Evolutionary conservation across 2,797 vertebrate species (phyloP).

Genomic region (Otolemur crassicaudatus): DNA sequence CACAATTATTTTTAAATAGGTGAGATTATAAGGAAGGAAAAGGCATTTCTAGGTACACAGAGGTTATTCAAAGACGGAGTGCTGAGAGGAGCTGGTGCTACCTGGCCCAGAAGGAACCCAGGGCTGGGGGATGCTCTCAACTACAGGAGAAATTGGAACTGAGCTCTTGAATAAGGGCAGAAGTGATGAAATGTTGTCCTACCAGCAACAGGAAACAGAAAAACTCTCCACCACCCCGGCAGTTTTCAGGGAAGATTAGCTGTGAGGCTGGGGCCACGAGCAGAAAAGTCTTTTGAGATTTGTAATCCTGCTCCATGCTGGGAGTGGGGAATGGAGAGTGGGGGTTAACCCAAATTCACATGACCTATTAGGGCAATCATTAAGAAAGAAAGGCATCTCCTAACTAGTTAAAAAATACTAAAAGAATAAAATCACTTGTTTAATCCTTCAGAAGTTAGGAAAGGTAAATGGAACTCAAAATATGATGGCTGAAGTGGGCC

Average conservation of each 20-base stretch:
- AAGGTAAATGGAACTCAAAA: background rate
- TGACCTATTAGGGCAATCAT: background rate
- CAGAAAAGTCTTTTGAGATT: background rate
- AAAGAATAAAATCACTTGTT: background rate
- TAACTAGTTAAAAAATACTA: background rate
- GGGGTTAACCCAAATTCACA: background rate
- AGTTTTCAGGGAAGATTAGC: background rate
- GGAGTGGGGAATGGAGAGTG: background rate
- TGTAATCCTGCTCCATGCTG: background rate
- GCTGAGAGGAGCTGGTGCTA: background rate
- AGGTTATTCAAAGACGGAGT: background rate
- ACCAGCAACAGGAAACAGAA: background rate
- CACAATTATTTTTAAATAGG: background rate
- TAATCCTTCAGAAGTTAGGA: background rate
- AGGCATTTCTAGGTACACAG: background rate
- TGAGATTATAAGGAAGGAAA: background rate
- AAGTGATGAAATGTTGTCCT: background rate
- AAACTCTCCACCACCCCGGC: background rate
- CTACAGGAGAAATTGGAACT: background rate
- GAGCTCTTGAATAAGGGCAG: background rate
- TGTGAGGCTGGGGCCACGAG: background rate
- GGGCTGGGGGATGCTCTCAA: background rate
- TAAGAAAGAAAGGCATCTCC: background rate
- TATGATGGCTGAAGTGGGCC: background rate
- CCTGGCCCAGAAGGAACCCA: background rate